Conservation (phyloP, 2,797 vertebrate genomes). For the Limnodromus scolopaceus region DNA sequence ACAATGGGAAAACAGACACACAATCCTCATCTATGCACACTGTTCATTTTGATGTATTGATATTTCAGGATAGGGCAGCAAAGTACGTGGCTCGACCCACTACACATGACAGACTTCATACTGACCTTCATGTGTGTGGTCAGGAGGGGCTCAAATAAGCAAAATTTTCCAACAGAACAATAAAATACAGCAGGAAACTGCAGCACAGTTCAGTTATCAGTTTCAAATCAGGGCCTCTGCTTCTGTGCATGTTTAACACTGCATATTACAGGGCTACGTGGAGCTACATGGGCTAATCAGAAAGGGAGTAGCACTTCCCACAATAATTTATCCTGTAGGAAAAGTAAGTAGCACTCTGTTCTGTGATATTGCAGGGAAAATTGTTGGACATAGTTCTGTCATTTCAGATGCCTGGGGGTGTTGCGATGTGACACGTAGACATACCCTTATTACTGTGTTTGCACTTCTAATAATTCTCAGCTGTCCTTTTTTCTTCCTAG, state of each 20-base stretch:
- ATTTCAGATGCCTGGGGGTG: background rate
- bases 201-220: background rate
- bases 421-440: background rate
- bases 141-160: background rate
- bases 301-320: background rate
- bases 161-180: background rate
- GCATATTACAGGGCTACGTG: background rate
- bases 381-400: background rate
- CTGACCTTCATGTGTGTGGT: background rate
- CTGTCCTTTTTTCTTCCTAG: background rate
- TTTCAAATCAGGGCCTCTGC: background rate
- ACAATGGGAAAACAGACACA: background rate
- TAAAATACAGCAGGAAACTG: background rate
- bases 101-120: background rate
- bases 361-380: background rate
- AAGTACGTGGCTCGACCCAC: background rate
- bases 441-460: background rate
- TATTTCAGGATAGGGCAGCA: background rate
- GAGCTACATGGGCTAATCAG: background rate
- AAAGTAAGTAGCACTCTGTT: background rate
- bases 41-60: background rate
- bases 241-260: background rate
- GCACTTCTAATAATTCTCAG: conserved; percentile 10
- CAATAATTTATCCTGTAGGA: background rate
- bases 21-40: background rate